Base-by-base conservation (phyloP, 2,888 invertebrate species). In the Meiosimyza decipiens region DNA sequence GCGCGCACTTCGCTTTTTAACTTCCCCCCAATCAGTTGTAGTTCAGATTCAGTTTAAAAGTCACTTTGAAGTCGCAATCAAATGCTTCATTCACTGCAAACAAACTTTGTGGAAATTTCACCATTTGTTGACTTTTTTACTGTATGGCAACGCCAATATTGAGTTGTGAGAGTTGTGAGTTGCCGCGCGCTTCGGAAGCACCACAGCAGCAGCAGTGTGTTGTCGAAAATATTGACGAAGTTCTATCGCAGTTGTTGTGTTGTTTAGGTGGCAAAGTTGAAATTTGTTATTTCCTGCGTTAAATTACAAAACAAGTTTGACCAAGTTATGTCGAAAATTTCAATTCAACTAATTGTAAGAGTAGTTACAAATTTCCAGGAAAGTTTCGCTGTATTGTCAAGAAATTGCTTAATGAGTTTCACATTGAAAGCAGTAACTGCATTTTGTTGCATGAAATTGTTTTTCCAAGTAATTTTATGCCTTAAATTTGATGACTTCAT, bases 41-140 rank as follows among this genome's bases (percentile, higher is more conserved):
- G 70, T 70, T 70, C 70, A 63, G 55, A 70, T 63, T 52, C 63
- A 63, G 63, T 70, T 70, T 54, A 40, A 63, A 62, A 70, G 70
- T 62, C 70, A 69, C 28, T 70, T 57, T 57, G 50, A 62, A 70
- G 70, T 70, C 47, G 70, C 70, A 70, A 70, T 70, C 70, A 64
- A 63, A 63, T 49, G 70, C 63, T 40, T 63, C 57, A 16, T 57
- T 18, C 59, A 57, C 50, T 16, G 50, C 22, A 9, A 49, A 22
- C 28, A 57, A 67, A 57, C 47, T 67, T 67, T 67, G 12, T 18
- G 55, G n/a, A 67, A 55, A 9, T 67, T 67, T 57, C 22, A 51
- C 16, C 51, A 33, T 59, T 69, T 59, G 68, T 70, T 62, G 70
- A 63, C 54, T 70, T 62, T 62, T 55, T 68, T 55, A 7, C 49